Base-by-base conservation (phyloP, 1,140 invertebrate genomes). In the Drosophila pectinifera region DNA sequence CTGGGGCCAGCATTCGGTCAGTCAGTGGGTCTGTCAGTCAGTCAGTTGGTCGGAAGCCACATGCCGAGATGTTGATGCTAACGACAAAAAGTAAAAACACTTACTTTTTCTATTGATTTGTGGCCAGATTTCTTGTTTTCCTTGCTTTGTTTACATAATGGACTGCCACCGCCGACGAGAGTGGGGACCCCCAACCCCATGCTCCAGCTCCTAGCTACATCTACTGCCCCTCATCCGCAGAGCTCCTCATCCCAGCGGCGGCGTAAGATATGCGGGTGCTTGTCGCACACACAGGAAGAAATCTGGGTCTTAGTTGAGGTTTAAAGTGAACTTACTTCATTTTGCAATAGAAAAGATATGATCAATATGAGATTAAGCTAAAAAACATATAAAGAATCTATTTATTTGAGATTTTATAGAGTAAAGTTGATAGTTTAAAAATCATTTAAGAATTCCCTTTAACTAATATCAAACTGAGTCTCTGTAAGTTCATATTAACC, bases 61-160 rank as follows among this genome's bases (percentile, higher is more conserved):
- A 49, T 49, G n/a, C 46, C 28, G 48, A 51, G 39, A 38, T 16
- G 49, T 16, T 38, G 48, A 61, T 39, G 49, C 49, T 36, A 48
- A 65, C 62, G 68, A 64, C 20, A 74, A 65, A 48, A 74, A 74
- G 65, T 64, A 74, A 74, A 75, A 75, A 39, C 72, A 75, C 67
- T 70, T 65, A 55, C 64, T 46, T 75, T 86, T 81, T 78, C 79
- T 83, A 86, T 88, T 88, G 83, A 86, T 86, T 86, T 86, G 83
- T 83, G 22, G 83, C 84, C 75, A 86, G 83, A 88, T 86, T 86
- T 86, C 83, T 86, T 82, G 83, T 88, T 86, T 83, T 83, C 83
- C 83, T 86, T 86, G 82, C 69, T 67, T 59, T 62, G 79, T 88
- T 86, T 86, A 86, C 76, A 86, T 86, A 86, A 86, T 79, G 69